Evolutionary conservation across 2,113 vertebrate genomes (phyloP), one percentile per base, ranked within the genome.

Genomic region (Lampris megalopsis): DNA sequence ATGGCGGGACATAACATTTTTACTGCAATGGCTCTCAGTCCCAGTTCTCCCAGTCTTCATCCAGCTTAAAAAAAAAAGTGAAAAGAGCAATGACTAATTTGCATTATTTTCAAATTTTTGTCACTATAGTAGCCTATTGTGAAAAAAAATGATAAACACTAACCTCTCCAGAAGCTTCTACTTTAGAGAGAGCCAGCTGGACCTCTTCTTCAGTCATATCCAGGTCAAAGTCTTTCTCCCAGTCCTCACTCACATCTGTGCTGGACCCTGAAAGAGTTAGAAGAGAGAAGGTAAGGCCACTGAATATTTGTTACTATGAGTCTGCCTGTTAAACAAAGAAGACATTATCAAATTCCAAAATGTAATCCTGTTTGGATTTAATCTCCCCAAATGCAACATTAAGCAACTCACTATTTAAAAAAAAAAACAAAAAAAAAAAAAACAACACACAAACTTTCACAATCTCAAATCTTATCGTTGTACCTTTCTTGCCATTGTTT

Each of bases 161-260:
- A 6, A 91, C 98, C 96, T 98, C 96, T 72, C 94, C 96, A 1
- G 97, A 93, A 67, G 94, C 91, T 0, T 96, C 96, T 61, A 96
- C 95, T 92, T 96, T 96, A 0, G 97, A 96, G 7, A 99, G 94
- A 0, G 96, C 98, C 92, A 97, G 79, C 85, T 99, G 98, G 41
- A 99, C 97, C 84, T 99, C 98, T 59, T 99, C 98, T 56, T 99
- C 98, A 0, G 98, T 99, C 98, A 99, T 99, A 91, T 99, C 98
- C 94, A 99, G 87, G 80, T 99, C 97, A 75, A 99, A 99, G 83
- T 99, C 98, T 88, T 99, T 99, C 54, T 99, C 98, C 98, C 98
- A 99, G 92, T 99, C 98, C 85, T 99, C 98, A 0, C 98, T 99
- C 83, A 99, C 96, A 1, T 99, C 98, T 0, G 97, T 99, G 90